Percentiles rank a stretch among this genome's conserved stretches.
Evolutionary conservation across 2,888 invertebrate species (phyloP).

Genomic region (Mystacides longicornis): DNA sequence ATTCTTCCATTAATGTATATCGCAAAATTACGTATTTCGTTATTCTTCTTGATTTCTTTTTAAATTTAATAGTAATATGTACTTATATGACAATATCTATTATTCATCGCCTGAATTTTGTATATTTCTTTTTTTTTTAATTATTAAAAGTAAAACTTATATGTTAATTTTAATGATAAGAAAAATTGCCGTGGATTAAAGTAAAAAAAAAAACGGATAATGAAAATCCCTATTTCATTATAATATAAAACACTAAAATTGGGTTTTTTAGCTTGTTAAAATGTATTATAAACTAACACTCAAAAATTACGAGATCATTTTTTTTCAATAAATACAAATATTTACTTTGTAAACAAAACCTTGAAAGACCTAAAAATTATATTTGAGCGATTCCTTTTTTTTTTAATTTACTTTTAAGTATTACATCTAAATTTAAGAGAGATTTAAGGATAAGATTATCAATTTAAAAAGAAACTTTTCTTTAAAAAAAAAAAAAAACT

Average conservation of each 20-base stretch:
- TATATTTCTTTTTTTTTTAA: too few species aligned
- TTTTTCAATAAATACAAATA: background rate
- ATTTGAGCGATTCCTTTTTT: background rate
- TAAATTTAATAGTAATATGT: background rate
- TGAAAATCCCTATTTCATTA: too few species aligned
- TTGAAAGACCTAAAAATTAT: background rate
- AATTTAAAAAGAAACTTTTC: too few species aligned
- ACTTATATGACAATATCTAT: background rate
- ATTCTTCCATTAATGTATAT: background rate
- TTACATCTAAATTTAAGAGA: background rate
- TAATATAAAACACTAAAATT: too few species aligned
- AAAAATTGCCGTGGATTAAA: background rate
- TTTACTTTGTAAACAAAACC: background rate
- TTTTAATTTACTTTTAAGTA: background rate
- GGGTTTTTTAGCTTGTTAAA: too few species aligned
- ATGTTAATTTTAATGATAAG: background rate
- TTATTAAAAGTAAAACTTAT: background rate
- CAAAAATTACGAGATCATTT: background rate
- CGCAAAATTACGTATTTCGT: conserved; percentile 1
- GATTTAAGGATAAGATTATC: too few species aligned
- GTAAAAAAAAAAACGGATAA: background rate
- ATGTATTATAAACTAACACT: background rate
- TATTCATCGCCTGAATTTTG: background rate
- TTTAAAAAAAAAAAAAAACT: too few species aligned
- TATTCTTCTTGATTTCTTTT: background rate